These are phyloP conservation scores for Hypselothyrea guttata DNA, from an alignment of 2,888 invertebrate genomes.

Conservation along the genomic window DNA sequence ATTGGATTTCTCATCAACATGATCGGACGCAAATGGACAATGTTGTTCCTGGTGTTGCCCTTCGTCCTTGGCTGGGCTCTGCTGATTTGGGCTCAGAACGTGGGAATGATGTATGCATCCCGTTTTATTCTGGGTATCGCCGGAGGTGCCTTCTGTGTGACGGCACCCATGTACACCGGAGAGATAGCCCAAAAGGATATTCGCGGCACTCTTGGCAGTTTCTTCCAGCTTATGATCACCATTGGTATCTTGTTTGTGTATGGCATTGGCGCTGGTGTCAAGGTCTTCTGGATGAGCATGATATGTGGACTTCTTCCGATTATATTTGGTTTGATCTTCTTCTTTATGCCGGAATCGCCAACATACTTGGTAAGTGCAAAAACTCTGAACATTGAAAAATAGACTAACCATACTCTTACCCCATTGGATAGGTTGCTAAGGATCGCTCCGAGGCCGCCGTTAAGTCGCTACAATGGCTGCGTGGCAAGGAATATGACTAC, in stretches of 20 bases:
- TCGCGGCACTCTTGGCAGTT: conserved; percentile 92
- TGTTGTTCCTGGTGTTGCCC: conserved; percentile 83
- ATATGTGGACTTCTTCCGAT: conserved; percentile 83
- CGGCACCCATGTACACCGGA: conserved; percentile 91
- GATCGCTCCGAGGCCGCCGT: conserved; percentile 86
- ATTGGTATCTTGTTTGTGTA: conserved; percentile 92
- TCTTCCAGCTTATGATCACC: conserved; percentile 93
- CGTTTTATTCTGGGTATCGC: conserved; percentile 81
- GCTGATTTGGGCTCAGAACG: conserved; percentile 88
- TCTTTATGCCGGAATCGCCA: conserved; percentile 95
- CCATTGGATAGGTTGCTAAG: conserved; percentile 81
- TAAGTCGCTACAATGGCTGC: conserved; percentile 87
- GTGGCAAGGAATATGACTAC: conserved; percentile 88
- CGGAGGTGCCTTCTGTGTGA: conserved; percentile 90
- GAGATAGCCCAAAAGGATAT: conserved; percentile 93
- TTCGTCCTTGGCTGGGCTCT: conserved; percentile 89
- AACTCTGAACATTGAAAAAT: not conserved
- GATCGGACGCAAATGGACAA: conserved; percentile 88
- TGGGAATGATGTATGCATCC: conserved; percentile 79
- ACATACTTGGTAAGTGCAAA: conserved; percentile 84
- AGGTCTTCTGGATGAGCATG: conserved; percentile 78
- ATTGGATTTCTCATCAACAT: conserved; percentile 87
- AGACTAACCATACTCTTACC: too few relatives aligned
- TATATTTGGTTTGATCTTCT: conserved; percentile 87
- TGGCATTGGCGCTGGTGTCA: conserved; percentile 83